Evolutionary conservation across 2,113 vertebrate genomes (phyloP), one percentile per base, ranked within the genome.

Genomic region (Trichechus manatus): DNA sequence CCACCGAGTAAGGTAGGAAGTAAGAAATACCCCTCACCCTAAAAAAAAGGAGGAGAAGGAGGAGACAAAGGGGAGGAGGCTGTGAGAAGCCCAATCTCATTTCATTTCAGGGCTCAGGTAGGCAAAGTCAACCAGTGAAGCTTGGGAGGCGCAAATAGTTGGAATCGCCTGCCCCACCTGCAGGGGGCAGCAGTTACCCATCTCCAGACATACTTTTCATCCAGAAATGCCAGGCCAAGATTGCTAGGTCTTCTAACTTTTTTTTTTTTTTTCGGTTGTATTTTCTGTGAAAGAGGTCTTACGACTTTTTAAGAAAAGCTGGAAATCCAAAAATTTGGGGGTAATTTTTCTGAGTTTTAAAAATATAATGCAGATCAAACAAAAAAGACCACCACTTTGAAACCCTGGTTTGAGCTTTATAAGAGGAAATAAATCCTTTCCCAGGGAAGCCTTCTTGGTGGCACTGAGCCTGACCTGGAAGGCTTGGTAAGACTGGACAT

Each of bases 131-230:
- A 33, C 1, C 61, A 59, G n/a, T 42, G 5, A 93, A 42, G 31
- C 9, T 1, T 1, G 7, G 3, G 6, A 72, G 1, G 27, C 14
- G 23, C 36, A 31, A n/a, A 95, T 44, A 42, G 23, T 9, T 1
- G 29, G n/a, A 56, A 29, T 64, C 2, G 42, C 53, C 82, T 94
- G 53, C 97, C 97, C 97, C 68, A 9, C 97, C 97, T 97, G 96
- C 84, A 98, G 97, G 85, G 95, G 97, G 96, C 96, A 97, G 97
- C 84, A 90, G 80, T 50, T 36, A 92, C 50, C 84, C 72, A 90
- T 92, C 25, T 64, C 39, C 87, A 44, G 39, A 63, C 14, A 4
- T 17, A 2, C 1, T 17, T 42, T 87, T 42, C 9, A 25, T 82
- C 14, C 22, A 6, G 77, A 31, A 80, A 20, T 2, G 27, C 17